A percentile compares a stretch with the other conserved stretches of the same genome.
These are phyloP conservation scores for Crotalus tigris DNA, from an alignment of 2,113 vertebrate species.

Conservation along the genomic window DNA sequence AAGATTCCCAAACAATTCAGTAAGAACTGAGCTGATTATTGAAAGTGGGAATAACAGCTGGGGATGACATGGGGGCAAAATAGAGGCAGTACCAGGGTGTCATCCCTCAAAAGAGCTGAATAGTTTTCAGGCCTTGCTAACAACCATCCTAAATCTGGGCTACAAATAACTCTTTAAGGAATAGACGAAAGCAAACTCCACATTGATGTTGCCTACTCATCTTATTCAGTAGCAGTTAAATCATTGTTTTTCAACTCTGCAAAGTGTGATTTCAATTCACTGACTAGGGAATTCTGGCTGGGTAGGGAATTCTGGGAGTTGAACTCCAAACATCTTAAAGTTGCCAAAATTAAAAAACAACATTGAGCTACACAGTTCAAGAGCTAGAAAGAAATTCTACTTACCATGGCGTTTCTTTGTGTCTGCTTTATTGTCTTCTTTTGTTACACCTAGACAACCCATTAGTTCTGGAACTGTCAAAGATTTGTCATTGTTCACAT, in stretches of 20 bases:
- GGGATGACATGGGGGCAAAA: not conserved
- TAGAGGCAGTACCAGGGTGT: not conserved
- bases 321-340: not conserved
- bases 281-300: not conserved
- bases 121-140: not conserved
- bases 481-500: constrained; percentile 87
- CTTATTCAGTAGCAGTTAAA: not conserved
- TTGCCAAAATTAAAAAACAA: not conserved
- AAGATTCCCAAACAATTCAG: not conserved
- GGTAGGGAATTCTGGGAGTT: not conserved
- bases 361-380: not conserved
- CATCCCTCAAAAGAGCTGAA: not conserved
- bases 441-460: constrained; percentile 90
- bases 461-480: constrained; percentile 89
- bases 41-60: no score
- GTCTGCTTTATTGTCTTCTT: constrained; percentile 80
- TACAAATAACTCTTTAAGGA: not conserved
- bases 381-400: constrained; percentile 23
- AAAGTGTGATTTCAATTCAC: not conserved
- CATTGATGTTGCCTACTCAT: not conserved
- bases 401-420: constrained; percentile 69
- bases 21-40: not conserved
- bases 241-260: not conserved
- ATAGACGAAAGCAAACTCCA: not conserved
- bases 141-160: not conserved